Conservation (phyloP, 1,140 invertebrate genomes). For the Mylabris phalerata region DNA sequence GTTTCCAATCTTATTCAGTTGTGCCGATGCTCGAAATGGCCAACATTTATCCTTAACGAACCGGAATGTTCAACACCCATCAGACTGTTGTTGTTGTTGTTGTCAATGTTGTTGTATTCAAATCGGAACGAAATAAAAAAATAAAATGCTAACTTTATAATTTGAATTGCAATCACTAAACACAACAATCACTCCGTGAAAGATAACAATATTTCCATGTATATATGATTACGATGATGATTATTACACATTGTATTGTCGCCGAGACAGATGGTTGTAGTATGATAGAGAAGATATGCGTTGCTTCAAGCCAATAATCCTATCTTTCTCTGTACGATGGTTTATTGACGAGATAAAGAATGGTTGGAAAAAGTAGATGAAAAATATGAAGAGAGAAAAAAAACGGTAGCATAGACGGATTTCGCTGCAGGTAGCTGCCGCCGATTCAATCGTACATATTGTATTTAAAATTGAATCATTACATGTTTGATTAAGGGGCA, state of each 20-base stretch:
- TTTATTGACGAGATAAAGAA: slow-evolving; percentile 1
- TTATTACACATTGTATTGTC: slow-evolving; percentile 23
- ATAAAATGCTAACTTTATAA: not conserved
- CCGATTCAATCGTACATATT: slow-evolving; percentile 19
- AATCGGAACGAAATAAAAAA: too few species aligned
- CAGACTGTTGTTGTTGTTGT: too few species aligned
- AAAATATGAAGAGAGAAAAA: not conserved
- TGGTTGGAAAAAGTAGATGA: not conserved
- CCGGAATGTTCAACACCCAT: too few species aligned
- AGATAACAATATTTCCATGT: slow-evolving; percentile 10
- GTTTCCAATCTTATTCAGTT: too few species aligned
- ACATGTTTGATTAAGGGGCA: not conserved
- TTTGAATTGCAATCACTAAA: slow-evolving; percentile 1
- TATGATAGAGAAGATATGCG: not conserved
- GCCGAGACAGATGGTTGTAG: slow-evolving; percentile 13
- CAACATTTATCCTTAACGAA: too few species aligned
- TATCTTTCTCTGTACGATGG: too few species aligned
- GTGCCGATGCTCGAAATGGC: too few species aligned
- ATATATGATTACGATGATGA: slow-evolving; percentile 12
- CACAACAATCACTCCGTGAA: too few species aligned
- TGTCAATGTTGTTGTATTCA: too few species aligned
- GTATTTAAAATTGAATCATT: slow-evolving; percentile 21
- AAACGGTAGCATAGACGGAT: slow-evolving; percentile 14
- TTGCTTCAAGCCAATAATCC: too few species aligned
- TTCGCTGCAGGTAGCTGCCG: slow-evolving; percentile 11